Evolutionary conservation across 2,888 invertebrate genomes (phyloP).

Genomic region (Eupithecia inturbata): DNA sequence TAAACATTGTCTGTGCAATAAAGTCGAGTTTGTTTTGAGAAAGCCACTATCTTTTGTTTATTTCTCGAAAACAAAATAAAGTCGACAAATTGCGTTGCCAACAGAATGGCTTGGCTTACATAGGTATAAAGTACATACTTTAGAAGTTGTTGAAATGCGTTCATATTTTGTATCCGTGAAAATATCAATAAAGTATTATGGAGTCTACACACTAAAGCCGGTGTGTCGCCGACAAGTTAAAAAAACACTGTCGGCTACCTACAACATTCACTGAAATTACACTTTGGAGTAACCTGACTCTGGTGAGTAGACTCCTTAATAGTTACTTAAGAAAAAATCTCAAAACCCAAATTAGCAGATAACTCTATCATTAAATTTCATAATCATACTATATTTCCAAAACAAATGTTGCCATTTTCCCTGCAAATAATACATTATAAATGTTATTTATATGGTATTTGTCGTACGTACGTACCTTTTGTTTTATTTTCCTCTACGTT

Average conservation of each 20-base stretch:
- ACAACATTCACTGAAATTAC: neutral
- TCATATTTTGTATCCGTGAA: neutral
- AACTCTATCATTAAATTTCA: too few relatives aligned
- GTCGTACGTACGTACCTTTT: too few relatives aligned
- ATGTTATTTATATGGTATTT: too few relatives aligned
- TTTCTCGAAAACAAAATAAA: conserved; percentile 11
- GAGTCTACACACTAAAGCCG: neutral
- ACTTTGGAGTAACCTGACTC: neutral
- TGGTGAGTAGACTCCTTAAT: neutral
- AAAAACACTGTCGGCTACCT: neutral
- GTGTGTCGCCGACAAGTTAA: neutral
- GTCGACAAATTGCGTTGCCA: conserved; percentile 7
- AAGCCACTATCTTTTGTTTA: conserved; percentile 17
- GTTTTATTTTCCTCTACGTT: too few relatives aligned
- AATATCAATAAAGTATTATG: neutral
- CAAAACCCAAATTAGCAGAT: neutral
- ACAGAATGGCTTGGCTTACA: conserved; percentile 15
- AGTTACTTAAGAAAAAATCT: neutral
- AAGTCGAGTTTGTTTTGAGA: conserved; percentile 20
- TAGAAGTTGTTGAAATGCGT: conserved; percentile 5
- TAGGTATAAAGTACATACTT: too few relatives aligned
- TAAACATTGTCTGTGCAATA: conserved; percentile 32
- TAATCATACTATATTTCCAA: too few relatives aligned
- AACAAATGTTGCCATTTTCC: neutral
- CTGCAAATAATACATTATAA: neutral